Evolutionary conservation across 2,113 vertebrate species (phyloP).

Genomic region (Vombatus ursinus): DNA sequence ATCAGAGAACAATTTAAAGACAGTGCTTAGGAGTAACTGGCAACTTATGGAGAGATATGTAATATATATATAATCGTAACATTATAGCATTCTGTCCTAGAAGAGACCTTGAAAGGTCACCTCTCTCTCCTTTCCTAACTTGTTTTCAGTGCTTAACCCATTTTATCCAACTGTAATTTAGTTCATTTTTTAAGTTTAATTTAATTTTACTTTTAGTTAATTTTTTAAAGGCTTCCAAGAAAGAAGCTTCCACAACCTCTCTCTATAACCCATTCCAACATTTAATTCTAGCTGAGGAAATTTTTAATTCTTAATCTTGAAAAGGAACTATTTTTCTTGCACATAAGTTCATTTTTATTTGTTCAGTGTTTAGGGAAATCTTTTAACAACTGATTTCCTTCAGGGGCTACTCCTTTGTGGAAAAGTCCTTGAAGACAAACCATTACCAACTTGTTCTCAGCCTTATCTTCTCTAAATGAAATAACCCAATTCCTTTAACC

Average conservation of each 20-base stretch:
- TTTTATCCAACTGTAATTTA: conserved; percentile 35
- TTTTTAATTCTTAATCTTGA: conserved; percentile 45
- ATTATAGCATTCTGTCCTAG: conserved; percentile 31
- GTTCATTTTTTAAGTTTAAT: not conserved
- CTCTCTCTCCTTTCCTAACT: not conserved
- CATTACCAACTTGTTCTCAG: conserved; percentile 1
- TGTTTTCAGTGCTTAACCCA: conserved; percentile 49
- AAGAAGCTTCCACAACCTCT: conserved; percentile 5
- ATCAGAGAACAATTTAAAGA: conserved; percentile 56
- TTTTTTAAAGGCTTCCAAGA: conserved; percentile 21
- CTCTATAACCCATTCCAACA: conserved; percentile 22
- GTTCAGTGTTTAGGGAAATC: conserved; percentile 6
- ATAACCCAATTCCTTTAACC: not conserved
- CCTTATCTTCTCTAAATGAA: conserved; percentile 37
- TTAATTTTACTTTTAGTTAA: not conserved
- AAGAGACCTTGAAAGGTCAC: conserved; percentile 48
- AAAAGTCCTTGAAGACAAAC: conserved; percentile 22
- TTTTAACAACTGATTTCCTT: not conserved
- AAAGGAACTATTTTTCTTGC: not conserved
- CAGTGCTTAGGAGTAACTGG: conserved; percentile 57
- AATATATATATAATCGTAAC: conserved; percentile 10
- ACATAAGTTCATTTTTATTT: conserved; percentile 49
- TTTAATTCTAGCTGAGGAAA: not conserved
- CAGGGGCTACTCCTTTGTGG: not conserved
- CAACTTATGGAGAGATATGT: conserved; percentile 53